phyloP scores from a whole-genome alignment of 2,797 vertebrate genomes.

The Enteromius afrohamiltoni region DNA sequence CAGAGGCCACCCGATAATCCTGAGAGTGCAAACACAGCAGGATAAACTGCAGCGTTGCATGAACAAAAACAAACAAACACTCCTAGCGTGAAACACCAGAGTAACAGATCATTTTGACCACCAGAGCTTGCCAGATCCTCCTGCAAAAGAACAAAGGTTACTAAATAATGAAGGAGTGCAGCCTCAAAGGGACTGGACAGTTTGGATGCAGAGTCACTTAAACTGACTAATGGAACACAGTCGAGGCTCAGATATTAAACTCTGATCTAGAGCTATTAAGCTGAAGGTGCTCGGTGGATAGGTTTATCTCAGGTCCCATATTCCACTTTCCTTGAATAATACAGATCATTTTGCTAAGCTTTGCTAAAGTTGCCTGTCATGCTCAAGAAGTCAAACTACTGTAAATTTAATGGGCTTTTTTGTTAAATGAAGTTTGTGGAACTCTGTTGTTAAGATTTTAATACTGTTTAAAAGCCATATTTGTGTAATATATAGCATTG shows the following conservation, averaged over 20 bases:
- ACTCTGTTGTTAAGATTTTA: neutral
- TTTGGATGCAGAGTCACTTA: neutral
- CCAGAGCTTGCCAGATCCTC: neutral
- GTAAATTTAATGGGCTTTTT: neutral
- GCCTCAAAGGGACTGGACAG: neutral
- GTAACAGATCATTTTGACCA: neutral
- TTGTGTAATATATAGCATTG: neutral
- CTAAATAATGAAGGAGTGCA: neutral
- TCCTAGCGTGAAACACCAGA: constrained; percentile 6
- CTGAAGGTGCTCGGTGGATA: neutral
- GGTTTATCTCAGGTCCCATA: neutral
- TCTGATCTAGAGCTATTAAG: constrained; percentile 15
- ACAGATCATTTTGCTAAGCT: neutral
- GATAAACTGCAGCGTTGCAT: constrained; percentile 16
- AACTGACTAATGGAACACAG: constrained; percentile 18
- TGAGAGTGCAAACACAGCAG: constrained; percentile 42
- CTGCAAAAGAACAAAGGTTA: constrained; percentile 7
- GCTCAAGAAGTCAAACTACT: neutral
- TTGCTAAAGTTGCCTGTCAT: neutral
- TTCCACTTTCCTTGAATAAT: neutral
- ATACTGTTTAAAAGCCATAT: neutral
- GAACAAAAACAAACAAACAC: constrained; percentile 38
- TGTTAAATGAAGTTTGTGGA: neutral
- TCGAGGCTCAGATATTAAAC: constrained; percentile 4
- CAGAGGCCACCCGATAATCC: constrained; percentile 37